Percentiles rank a stretch among this genome's conserved stretches.
These are phyloP conservation scores for Hemicrepidius hirtus DNA, from an alignment of 2,888 invertebrate genomes.

Conservation along the genomic window DNA sequence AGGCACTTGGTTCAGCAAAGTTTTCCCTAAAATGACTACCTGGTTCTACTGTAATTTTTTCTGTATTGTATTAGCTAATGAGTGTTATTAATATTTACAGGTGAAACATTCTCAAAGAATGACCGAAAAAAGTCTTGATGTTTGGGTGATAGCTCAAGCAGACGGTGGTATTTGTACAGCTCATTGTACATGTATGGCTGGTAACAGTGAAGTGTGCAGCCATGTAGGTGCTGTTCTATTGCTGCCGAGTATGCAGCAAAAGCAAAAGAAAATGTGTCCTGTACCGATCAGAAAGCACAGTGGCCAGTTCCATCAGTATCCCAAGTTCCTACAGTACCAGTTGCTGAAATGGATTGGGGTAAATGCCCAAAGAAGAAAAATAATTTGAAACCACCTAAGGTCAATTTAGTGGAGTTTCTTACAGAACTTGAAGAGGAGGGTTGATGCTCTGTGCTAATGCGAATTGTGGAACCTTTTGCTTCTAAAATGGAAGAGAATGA, in stretches of 20 bases:
- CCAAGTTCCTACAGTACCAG: background rate
- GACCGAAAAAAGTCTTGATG: slow-evolving; percentile 17
- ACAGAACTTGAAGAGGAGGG: no score
- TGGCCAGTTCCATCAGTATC: background rate
- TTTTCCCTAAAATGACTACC: no score
- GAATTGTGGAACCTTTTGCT: no score
- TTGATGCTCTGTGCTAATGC: no score
- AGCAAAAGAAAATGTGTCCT: background rate
- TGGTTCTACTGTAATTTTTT: no score
- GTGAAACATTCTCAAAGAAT: slow-evolving; percentile 43
- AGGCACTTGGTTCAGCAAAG: no score
- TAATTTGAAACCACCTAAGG: no score
- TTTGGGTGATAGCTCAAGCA: slow-evolving; percentile 25
- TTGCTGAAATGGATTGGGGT: slow-evolving; percentile 7
- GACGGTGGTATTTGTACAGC: slow-evolving; percentile 36
- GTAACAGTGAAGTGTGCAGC: slow-evolving; percentile 38
- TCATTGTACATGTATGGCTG: slow-evolving; percentile 47
- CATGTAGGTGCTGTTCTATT: slow-evolving; percentile 43
- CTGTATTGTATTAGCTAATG: no score
- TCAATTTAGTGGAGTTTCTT: background rate
- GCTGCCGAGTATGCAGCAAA: slow-evolving; percentile 10
- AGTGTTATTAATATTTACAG: no score
- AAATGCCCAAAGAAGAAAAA: background rate
- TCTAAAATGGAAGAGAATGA: no score
- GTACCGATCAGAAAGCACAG: background rate